A percentile compares a stretch with the other conserved stretches of the same genome.
Conservation (phyloP, 2,113 vertebrate genomes). For the Tympanuchus pallidicinctus region DNA sequence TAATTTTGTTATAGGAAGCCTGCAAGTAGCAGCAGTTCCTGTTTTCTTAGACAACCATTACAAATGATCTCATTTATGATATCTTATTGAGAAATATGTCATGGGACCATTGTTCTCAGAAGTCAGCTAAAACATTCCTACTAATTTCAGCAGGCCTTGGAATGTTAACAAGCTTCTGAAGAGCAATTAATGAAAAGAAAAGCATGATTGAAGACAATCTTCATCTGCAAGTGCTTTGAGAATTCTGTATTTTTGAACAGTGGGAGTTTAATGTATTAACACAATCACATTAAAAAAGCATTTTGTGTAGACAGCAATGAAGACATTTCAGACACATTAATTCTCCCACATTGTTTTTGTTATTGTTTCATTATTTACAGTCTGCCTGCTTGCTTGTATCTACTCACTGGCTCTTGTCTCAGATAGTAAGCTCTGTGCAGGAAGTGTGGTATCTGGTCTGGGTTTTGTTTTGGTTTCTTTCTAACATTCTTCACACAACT, state of each 20-base stretch:
- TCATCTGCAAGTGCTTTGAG: not conserved
- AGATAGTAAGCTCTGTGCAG: not conserved
- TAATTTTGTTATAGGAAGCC: slow-evolving; percentile 12
- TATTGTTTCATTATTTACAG: slow-evolving; percentile 13
- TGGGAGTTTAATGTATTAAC: slow-evolving; percentile 3
- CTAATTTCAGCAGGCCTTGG: not conserved
- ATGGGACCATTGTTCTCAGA: not conserved
- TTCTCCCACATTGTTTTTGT: not conserved
- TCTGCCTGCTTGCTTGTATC: not conserved
- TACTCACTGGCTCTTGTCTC: not conserved
- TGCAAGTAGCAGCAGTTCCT: not conserved
- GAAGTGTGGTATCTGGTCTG: not conserved
- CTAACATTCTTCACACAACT: not conserved
- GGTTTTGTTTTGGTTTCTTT: not conserved
- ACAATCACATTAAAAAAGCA: not conserved
- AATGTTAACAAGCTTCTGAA: slow-evolving; percentile 32
- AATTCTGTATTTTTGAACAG: slow-evolving; percentile 8
- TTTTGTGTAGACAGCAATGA: not conserved
- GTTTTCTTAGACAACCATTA: slow-evolving; percentile 4
- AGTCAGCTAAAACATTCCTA: slow-evolving; percentile 12
- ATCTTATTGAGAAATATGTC: not conserved
- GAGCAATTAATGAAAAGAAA: slow-evolving; percentile 29
- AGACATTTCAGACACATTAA: not conserved
- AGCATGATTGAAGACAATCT: not conserved
- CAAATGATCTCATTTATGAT: not conserved